A percentile compares a stretch with the other conserved stretches of the same genome.
Conservation (phyloP, 2,797 vertebrate species). For the Eleutherodactylus coqui region DNA sequence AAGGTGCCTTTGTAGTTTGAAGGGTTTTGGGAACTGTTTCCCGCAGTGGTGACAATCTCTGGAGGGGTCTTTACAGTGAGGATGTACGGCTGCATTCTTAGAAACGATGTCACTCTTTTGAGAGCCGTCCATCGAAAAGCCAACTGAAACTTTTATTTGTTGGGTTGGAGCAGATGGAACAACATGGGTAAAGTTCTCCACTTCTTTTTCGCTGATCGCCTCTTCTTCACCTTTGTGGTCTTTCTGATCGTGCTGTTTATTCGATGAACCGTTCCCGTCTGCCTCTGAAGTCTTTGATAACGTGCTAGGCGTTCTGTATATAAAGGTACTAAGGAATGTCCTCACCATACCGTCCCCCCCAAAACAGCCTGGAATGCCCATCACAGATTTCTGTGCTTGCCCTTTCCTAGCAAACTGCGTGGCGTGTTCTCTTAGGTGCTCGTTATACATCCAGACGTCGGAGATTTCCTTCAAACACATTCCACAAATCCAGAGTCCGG, state of each 20-base stretch:
- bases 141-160: constrained; percentile 56
- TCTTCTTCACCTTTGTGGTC: constrained; percentile 66
- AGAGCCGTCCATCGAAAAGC: constrained; percentile 72
- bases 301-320: constrained; percentile 82
- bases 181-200: not conserved
- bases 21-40: constrained; percentile 97
- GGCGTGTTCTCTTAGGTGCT: constrained; percentile 94
- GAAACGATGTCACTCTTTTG: constrained; percentile 77
- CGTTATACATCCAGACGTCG: constrained; percentile 98
- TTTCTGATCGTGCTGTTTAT: constrained; percentile 75
- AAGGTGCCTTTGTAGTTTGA: constrained; percentile 96
- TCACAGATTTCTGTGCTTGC: constrained; percentile 84
- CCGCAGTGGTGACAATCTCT: constrained; percentile 98
- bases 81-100: constrained; percentile 85
- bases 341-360: constrained; percentile 84
- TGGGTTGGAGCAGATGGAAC: constrained; percentile 3
- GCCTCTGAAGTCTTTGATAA: constrained; percentile 72
- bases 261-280: constrained; percentile 62
- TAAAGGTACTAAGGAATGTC: constrained; percentile 87
- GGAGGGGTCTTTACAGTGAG: constrained; percentile 95
- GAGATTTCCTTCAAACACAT: constrained; percentile 98
- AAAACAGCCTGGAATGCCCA: constrained; percentile 83
- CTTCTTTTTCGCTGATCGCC: constrained; percentile 58
- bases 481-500: constrained; percentile 95
- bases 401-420: constrained; percentile 92